Conservation (phyloP, 1,140 invertebrate species). For the Caerostris darwini region DNA sequence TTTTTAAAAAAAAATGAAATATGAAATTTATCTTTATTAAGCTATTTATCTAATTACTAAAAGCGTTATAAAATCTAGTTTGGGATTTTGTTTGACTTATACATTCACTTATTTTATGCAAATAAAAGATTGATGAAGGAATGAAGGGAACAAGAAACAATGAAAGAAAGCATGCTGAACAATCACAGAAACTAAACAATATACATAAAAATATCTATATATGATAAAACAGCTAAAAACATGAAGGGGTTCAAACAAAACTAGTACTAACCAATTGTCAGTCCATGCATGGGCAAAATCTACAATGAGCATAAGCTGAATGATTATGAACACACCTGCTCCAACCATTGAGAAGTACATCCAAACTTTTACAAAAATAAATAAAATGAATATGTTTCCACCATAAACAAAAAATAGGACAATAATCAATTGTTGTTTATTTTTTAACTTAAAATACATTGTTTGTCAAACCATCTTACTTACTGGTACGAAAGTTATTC, state of each 20-base stretch:
- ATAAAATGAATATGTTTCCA: constrained; percentile 26
- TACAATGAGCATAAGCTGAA: constrained; percentile 97
- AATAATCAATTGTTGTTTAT: background rate
- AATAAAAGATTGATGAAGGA: no score
- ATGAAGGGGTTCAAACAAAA: background rate
- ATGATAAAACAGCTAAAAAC: background rate
- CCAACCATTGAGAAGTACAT: constrained; percentile 99
- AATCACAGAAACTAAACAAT: background rate
- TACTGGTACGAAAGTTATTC: constrained; percentile 60
- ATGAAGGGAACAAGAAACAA: background rate
- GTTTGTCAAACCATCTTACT: background rate
- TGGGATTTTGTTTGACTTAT: no score
- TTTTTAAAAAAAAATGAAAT: no score
- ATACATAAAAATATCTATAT: background rate
- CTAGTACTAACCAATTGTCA: constrained; percentile 92
- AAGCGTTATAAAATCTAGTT: no score
- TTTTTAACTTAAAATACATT: background rate
- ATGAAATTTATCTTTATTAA: no score
- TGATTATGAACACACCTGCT: constrained; percentile 97
- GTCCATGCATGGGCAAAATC: constrained; percentile 99
- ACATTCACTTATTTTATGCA: no score
- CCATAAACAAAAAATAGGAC: background rate
- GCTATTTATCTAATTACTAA: no score
- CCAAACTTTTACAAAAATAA: constrained; percentile 87
- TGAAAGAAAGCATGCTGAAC: background rate